Evolutionary conservation across 1,140 invertebrate species (phyloP).

Genomic region (Amyelois transitella): DNA sequence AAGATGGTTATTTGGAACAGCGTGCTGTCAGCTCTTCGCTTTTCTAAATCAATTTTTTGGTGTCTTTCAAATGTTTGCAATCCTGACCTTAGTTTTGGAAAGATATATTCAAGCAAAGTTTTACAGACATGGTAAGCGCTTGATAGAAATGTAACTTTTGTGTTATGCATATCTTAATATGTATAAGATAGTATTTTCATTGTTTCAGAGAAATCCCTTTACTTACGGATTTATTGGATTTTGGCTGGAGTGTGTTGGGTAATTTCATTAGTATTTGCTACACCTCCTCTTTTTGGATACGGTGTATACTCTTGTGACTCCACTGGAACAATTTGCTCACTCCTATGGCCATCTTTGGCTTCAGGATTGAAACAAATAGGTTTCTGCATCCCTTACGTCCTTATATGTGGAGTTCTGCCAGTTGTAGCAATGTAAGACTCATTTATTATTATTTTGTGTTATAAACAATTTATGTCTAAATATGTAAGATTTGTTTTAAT

Average conservation of each 20-base stretch:
- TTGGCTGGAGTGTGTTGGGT: slow-evolving; percentile 61
- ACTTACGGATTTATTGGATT: slow-evolving; percentile 58
- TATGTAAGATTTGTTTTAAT: not conserved
- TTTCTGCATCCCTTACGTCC: slow-evolving; percentile 55
- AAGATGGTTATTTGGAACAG: slow-evolving; percentile 71
- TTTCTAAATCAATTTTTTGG: slow-evolving; percentile 73
- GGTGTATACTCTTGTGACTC: slow-evolving; percentile 69
- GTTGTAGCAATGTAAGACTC: slow-evolving; percentile 65
- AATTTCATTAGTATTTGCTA: slow-evolving; percentile 52
- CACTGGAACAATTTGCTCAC: slow-evolving; percentile 60
- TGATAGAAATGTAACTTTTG: not conserved
- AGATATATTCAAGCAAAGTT: slow-evolving; percentile 64
- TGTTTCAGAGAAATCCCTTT: slow-evolving; percentile 64
- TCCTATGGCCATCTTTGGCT: slow-evolving; percentile 56
- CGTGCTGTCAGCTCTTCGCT: slow-evolving; percentile 70
- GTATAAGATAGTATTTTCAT: not conserved
- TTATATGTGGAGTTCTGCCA: slow-evolving; percentile 62
- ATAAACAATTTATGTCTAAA: no score
- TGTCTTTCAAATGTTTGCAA: slow-evolving; percentile 68
- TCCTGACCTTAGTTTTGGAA: slow-evolving; percentile 66
- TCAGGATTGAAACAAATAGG: slow-evolving; percentile 54
- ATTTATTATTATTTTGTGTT: slow-evolving; percentile 1
- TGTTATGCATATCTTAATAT: slow-evolving; percentile 2
- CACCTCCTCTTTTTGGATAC: slow-evolving; percentile 66
- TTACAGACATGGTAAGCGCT: slow-evolving; percentile 56